These are phyloP conservation scores for Tupaia tana DNA, from an alignment of 2,113 vertebrate species.

Conservation along the genomic window DNA sequence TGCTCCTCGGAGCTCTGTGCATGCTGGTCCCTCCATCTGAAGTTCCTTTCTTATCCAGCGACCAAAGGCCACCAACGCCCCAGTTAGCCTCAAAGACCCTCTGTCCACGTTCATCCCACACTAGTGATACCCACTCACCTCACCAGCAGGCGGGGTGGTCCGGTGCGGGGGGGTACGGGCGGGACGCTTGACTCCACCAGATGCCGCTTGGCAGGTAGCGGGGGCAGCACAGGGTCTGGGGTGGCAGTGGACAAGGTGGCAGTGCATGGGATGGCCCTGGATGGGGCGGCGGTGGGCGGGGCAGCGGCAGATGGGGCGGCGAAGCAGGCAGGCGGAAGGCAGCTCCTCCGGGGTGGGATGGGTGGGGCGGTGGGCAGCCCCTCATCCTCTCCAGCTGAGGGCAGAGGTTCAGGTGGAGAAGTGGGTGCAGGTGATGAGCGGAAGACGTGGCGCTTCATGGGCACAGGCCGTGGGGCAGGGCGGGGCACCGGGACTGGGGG, in stretches of 20 bases:
- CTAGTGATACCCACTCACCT: constrained; percentile 74
- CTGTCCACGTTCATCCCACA: neutral
- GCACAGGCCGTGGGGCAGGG: constrained; percentile 83
- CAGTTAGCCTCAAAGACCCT: neutral
- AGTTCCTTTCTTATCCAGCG: neutral
- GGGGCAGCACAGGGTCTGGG: constrained; percentile 74
- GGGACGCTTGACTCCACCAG: constrained; percentile 74
- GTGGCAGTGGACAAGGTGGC: accelerated
- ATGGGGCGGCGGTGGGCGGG: accelerated
- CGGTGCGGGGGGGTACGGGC: constrained; percentile 76
- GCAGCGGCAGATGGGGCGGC: neutral
- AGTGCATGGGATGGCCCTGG: neutral
- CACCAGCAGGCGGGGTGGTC: constrained; percentile 57
- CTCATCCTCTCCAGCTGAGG: accelerated
- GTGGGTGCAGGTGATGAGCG: neutral
- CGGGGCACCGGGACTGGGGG: neutral
- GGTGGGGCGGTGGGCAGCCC: constrained; percentile 84
- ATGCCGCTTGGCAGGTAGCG: constrained; percentile 87
- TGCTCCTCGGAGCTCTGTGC: neutral
- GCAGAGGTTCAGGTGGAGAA: neutral
- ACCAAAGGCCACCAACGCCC: neutral
- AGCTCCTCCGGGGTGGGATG: constrained; percentile 91
- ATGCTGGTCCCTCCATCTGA: neutral
- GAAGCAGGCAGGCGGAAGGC: constrained; percentile 87
- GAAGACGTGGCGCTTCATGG: constrained; percentile 90